These are phyloP conservation scores for Cheilosia vulpina DNA, from an alignment of 2,888 invertebrate genomes.

Conservation along the genomic window DNA sequence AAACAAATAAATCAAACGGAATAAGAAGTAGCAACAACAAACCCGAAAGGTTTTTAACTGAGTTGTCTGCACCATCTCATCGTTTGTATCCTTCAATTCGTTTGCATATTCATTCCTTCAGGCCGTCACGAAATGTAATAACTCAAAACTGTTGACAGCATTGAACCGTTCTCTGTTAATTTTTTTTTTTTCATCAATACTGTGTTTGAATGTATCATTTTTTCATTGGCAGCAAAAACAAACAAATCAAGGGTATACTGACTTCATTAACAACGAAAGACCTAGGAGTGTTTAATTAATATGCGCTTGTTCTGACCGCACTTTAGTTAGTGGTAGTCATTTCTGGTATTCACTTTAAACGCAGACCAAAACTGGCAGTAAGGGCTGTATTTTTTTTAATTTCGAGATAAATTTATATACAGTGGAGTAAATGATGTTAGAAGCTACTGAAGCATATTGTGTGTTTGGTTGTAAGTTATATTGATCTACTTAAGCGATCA, in stretches of 20 bases:
- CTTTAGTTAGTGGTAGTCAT: too few relatives aligned
- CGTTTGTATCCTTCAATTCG: conserved; percentile 61
- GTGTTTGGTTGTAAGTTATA: too few relatives aligned
- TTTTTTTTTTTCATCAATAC: conserved; percentile 36
- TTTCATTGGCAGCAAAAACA: conserved; percentile 2
- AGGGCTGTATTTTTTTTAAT: too few relatives aligned
- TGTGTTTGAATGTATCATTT: conserved; percentile 22
- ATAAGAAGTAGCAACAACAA: conserved; percentile 44
- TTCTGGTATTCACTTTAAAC: too few relatives aligned
- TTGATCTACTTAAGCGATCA: too few relatives aligned
- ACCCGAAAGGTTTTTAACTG: conserved; percentile 23
- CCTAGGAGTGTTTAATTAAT: too few relatives aligned
- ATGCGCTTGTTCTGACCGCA: too few relatives aligned
- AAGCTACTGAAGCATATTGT: too few relatives aligned
- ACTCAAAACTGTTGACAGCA: conserved; percentile 71
- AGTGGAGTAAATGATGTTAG: too few relatives aligned
- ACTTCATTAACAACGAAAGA: background rate
- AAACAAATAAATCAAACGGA: conserved; percentile 43
- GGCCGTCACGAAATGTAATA: conserved; percentile 70
- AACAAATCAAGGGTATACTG: background rate
- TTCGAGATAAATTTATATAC: too few relatives aligned
- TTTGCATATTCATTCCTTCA: conserved; percentile 70
- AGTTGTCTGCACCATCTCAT: conserved; percentile 9
- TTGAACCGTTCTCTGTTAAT: conserved; percentile 46
- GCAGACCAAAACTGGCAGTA: too few relatives aligned